Evolutionary conservation across 2,888 invertebrate species (phyloP), one percentile per base, ranked within the genome.

Genomic region (Phyllotreta striolata): DNA sequence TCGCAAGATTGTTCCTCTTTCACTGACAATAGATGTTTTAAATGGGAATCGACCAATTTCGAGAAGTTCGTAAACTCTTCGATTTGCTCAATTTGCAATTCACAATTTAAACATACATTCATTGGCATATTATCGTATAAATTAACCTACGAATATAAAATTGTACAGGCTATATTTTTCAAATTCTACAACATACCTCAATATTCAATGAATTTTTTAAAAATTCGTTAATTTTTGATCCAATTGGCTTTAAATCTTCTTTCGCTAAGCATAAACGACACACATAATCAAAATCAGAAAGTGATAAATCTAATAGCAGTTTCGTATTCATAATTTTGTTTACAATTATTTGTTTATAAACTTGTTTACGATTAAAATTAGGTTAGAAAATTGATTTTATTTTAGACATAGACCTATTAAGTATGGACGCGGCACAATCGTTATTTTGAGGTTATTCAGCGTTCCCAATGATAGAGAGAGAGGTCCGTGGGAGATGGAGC

Each of bases 191-290:
- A 24, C 34, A 37, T 63, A 63, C 63, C 63, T 59, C 46, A 24
- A 55, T 59, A 55, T 59, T 13, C 12, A 49, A 55, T 12, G 59
- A 55, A 38, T 43, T 40, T 34, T 7, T 49, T 46, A 59, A 59
- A 24, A 55, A 37, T 38, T 12, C 6, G 35, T 46, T 13, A 14
- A 55, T 5, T 5, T 9, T 12, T 24, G 54, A 47, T 47, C 55
- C 55, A 34, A 59, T 55, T 37, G 47, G 37, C 41, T 55, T 40
- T 34, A 63, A 35, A 41, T 55, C 35, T 43, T 59, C 58, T 47
- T 43, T 54, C 7, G 55, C 10, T 51, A 59, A 37, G 35, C 63
- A 63, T 41, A 63, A 40, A 2, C 63, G 51, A 40, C 63, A 63
- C 47, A 63, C 40, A 49, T 41, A 47, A 10, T 52, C 46, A 63